phyloP scores from a whole-genome alignment of 2,113 vertebrate species.

The Neomonachus schauinslandi region DNA sequence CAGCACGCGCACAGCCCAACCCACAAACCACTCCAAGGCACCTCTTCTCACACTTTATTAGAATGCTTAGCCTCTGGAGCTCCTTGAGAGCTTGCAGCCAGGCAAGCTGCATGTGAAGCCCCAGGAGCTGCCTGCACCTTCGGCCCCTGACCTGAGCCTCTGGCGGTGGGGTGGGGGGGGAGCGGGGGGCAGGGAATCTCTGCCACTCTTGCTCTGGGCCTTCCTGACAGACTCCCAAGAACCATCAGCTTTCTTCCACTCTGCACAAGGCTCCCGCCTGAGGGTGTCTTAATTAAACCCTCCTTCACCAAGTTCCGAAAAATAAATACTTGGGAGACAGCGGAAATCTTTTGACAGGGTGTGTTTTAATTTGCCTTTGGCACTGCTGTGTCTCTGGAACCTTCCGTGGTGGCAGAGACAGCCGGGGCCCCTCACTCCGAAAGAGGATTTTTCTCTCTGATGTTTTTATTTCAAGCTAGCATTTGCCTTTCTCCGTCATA shows the following conservation, averaged over 20 bases:
- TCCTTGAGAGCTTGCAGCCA: not conserved
- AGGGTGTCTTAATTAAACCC: not conserved
- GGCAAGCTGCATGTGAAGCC: not conserved
- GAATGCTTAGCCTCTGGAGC: not conserved
- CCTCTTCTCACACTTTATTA: not conserved
- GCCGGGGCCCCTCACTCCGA: not conserved
- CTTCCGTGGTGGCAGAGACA: not conserved
- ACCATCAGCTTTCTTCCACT: not conserved
- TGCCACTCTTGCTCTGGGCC: accelerated
- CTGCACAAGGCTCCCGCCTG: accelerated
- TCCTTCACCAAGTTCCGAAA: not conserved
- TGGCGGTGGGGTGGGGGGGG: not conserved
- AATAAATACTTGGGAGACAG: not conserved
- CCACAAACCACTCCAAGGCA: not conserved
- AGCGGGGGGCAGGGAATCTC: not conserved
- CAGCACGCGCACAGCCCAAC: not conserved
- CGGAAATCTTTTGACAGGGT: not conserved
- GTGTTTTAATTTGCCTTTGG: not conserved
- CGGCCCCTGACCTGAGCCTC: not conserved
- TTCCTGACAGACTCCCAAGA: too few species aligned
- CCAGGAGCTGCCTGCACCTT: not conserved
- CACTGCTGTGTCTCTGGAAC: not conserved
- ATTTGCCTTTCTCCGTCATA: not conserved
- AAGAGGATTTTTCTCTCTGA: not conserved
- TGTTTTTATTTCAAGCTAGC: not conserved